These are phyloP conservation scores for Sebastes flavidus DNA, from an alignment of 2,797 vertebrate species.

Conservation along the genomic window DNA sequence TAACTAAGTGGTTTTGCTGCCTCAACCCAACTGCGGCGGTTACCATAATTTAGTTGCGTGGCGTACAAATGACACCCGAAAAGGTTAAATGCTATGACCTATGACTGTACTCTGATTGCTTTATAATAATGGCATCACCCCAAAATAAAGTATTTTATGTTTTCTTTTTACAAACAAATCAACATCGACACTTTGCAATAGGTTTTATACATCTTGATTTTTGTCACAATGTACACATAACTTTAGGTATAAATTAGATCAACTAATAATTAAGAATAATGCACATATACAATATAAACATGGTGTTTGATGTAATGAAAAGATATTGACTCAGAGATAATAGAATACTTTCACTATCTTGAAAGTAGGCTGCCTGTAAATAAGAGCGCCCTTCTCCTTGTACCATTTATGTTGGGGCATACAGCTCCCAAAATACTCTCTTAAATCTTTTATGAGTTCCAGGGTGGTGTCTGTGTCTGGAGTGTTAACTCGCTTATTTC, in stretches of 20 bases:
- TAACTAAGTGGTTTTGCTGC: too few species aligned
- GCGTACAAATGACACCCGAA: too few species aligned
- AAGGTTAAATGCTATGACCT: too few species aligned
- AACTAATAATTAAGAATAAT: neutral
- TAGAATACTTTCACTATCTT: conserved; percentile 36
- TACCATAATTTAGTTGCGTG: too few species aligned
- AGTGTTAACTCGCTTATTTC: conserved; percentile 70
- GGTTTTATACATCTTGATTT: neutral
- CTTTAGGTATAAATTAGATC: neutral
- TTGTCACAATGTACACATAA: neutral
- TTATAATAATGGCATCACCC: neutral
- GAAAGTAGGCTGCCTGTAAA: conserved; percentile 70
- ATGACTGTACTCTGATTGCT: neutral
- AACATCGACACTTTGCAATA: neutral
- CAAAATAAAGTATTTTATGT: neutral
- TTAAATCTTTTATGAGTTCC: conserved; percentile 82
- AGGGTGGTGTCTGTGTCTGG: conserved; percentile 73
- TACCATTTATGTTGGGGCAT: conserved; percentile 68
- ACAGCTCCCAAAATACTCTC: conserved; percentile 76
- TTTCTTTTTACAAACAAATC: neutral
- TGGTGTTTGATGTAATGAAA: neutral
- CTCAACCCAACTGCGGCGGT: too few species aligned
- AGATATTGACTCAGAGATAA: conserved; percentile 15
- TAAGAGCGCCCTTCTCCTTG: conserved; percentile 70
- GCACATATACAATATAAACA: neutral